These are phyloP conservation scores for Oceanodroma leucorhoa DNA, from an alignment of 2,797 vertebrate species.

Conservation along the genomic window DNA sequence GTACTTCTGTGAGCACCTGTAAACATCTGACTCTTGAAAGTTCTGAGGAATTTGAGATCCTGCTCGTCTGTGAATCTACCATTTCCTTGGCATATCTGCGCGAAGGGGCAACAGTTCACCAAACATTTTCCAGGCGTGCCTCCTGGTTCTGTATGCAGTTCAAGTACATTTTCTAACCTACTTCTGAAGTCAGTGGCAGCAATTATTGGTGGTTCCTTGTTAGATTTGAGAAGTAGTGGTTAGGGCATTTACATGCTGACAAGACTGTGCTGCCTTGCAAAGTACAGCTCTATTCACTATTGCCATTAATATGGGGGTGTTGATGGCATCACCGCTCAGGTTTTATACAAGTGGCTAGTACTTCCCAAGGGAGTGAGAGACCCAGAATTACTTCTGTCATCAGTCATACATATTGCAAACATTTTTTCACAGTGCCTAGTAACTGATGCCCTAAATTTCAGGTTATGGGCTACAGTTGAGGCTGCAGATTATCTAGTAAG, in stretches of 20 bases:
- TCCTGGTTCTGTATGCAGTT: background rate
- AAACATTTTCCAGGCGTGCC: background rate
- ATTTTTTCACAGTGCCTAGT: background rate
- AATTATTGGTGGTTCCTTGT: background rate
- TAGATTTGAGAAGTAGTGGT: background rate
- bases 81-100: fast-evolving
- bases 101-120: background rate
- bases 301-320: fast-evolving
- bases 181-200: background rate
- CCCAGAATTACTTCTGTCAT: background rate
- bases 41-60: background rate
- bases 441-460: background rate
- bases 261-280: background rate
- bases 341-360: background rate
- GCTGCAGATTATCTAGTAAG: background rate
- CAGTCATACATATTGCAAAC: background rate
- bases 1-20: background rate
- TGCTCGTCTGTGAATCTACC: background rate
- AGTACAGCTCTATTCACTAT: background rate
- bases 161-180: background rate
- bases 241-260: background rate
- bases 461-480: background rate
- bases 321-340: background rate
- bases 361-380: background rate
- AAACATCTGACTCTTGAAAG: background rate